phyloP scores from a whole-genome alignment of 2,797 vertebrate species.

The Clarias laeviceps region DNA sequence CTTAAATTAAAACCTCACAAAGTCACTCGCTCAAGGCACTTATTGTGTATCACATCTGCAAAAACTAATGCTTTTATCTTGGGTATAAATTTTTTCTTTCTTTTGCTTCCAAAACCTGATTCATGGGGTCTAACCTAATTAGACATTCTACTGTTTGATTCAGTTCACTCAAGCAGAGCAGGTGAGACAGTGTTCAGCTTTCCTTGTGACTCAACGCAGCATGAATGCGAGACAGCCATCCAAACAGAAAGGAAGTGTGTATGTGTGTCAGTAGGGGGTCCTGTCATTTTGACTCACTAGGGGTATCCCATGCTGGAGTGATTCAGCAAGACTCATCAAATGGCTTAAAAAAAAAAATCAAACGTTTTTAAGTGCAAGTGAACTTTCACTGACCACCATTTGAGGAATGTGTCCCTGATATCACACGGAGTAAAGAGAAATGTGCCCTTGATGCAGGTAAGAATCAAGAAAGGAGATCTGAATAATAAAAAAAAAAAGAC shows the following conservation, averaged over 20 bases:
- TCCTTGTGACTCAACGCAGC: conserved; percentile 40
- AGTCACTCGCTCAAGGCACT: neutral
- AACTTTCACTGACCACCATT: conserved; percentile 69
- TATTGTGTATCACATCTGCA: conserved; percentile 19
- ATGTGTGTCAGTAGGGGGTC: conserved; percentile 19
- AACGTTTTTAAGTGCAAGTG: conserved; percentile 56
- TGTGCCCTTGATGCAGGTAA: conserved; percentile 22
- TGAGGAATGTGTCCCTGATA: conserved; percentile 58
- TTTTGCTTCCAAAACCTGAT: conserved; percentile 23
- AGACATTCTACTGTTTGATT: conserved; percentile 9
- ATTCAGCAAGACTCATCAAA: conserved; percentile 67
- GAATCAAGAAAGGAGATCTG: conserved; percentile 41
- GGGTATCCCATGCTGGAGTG: conserved; percentile 63
- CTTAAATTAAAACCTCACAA: conserved; percentile 54
- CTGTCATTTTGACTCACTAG: conserved; percentile 71
- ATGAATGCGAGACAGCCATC: conserved; percentile 34
- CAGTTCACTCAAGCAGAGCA: neutral
- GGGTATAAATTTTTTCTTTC: neutral
- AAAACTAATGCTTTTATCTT: conserved; percentile 4
- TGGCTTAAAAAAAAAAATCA: conserved; percentile 30
- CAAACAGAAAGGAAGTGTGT: conserved; percentile 33
- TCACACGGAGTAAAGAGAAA: conserved; percentile 50
- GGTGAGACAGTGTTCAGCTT: conserved; percentile 21
- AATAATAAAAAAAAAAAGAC: conserved; percentile 17
- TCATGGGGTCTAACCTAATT: conserved; percentile 27